Evolutionary conservation across 2,797 vertebrate genomes (phyloP).

Genomic region (Tangara arthus): DNA sequence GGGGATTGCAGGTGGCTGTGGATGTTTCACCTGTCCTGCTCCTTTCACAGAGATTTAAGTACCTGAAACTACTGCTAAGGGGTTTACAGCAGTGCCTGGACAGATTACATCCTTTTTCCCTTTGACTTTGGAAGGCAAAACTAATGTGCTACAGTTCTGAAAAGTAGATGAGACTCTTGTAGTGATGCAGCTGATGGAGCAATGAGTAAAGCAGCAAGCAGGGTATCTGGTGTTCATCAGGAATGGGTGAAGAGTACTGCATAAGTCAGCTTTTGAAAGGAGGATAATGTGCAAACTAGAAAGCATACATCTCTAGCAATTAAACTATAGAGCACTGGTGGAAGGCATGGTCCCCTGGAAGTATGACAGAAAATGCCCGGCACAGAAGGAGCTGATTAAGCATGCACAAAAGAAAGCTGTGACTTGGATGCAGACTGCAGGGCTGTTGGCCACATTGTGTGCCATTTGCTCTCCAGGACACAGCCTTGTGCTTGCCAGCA

Average conservation of each 20-base stretch:
- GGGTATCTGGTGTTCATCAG: not conserved
- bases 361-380: accelerated
- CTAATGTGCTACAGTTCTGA: not conserved
- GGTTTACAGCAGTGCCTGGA: not conserved
- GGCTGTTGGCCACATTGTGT: not conserved
- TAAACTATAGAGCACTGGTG: not conserved
- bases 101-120: not conserved
- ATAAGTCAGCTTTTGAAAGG: not conserved
- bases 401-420: not conserved
- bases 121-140: not conserved
- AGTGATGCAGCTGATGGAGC: not conserved
- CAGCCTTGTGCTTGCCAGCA: not conserved
- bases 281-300: not conserved
- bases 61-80: not conserved
- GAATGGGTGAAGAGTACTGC: not conserved
- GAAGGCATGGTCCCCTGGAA: not conserved
- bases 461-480: not conserved
- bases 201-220: not conserved
- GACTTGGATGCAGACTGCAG: conserved; percentile 17
- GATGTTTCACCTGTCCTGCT: not conserved
- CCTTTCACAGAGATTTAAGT: not conserved
- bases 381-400: conserved; percentile 30
- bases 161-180: not conserved
- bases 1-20: not conserved
- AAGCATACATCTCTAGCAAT: not conserved